Conservation (phyloP, 1,140 invertebrate species). For the Latrodectus geometricus region DNA sequence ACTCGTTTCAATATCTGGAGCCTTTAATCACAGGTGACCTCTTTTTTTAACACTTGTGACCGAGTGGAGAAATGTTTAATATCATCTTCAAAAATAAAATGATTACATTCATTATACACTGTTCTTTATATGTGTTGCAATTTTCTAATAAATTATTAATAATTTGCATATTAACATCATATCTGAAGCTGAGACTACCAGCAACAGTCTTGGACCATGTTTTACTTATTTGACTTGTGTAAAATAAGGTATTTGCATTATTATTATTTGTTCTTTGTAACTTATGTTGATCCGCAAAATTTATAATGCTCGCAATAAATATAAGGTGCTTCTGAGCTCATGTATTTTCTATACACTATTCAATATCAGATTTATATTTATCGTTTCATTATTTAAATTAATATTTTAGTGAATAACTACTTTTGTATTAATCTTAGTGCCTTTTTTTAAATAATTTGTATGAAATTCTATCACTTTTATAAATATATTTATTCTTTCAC, state of each 20-base stretch:
- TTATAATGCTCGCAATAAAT: too few relatives aligned
- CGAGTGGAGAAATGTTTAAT: conserved; percentile 34
- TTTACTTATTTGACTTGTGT: neutral
- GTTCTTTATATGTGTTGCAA: neutral
- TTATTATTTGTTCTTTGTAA: neutral
- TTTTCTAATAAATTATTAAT: neutral
- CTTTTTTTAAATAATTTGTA: too few relatives aligned
- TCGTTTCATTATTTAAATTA: too few relatives aligned
- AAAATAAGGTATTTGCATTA: neutral
- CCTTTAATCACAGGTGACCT: conserved; percentile 55
- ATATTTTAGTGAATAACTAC: too few relatives aligned
- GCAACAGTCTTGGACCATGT: neutral
- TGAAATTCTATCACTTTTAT: too few relatives aligned
- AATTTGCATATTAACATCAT: neutral
- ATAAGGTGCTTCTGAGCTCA: too few relatives aligned
- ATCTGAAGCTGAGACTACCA: neutral
- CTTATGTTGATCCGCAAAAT: too few relatives aligned
- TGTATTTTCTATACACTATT: too few relatives aligned
- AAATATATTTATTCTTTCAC: too few relatives aligned
- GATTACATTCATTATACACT: neutral
- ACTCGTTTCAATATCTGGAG: conserved; percentile 52
- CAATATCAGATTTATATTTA: too few relatives aligned
- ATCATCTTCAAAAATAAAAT: neutral
- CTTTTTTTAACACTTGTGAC: conserved; percentile 50
- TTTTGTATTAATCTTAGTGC: too few relatives aligned